A percentile compares a stretch with the other conserved stretches of the same genome.
phyloP scores from a whole-genome alignment of 2,888 invertebrate genomes.

The Lepetodrilus schrolli region DNA sequence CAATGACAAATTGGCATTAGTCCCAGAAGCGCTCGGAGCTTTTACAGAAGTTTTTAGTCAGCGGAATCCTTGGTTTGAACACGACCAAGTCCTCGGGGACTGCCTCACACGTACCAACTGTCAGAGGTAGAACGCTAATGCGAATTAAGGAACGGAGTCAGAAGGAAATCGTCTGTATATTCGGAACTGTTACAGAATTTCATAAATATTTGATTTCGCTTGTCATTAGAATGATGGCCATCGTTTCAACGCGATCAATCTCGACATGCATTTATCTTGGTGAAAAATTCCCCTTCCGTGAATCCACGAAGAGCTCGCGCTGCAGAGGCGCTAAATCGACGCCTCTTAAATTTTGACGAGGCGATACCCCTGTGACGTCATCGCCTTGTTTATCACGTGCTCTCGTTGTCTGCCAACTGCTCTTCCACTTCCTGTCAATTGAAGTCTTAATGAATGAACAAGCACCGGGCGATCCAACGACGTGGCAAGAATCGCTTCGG shows the following conservation, averaged over 20 bases:
- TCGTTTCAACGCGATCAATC: constrained; percentile 8
- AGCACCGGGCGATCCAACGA: background rate
- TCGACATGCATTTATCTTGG: constrained; percentile 23
- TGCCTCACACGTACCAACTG: background rate
- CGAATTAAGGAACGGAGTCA: constrained; percentile 13
- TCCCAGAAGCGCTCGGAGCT: constrained; percentile 17
- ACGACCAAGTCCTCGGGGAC: background rate
- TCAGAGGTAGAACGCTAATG: constrained; percentile 15
- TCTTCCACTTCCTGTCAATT: background rate
- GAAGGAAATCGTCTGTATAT: constrained; percentile 26
- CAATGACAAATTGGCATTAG: constrained; percentile 26
- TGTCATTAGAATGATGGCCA: constrained; percentile 15
- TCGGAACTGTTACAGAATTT: constrained; percentile 24
- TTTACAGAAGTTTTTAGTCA: constrained; percentile 10
- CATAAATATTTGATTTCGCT: constrained; percentile 22
- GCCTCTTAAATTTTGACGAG: background rate
- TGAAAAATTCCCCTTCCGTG: constrained; percentile 12
- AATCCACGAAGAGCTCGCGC: background rate
- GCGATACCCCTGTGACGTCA: background rate
- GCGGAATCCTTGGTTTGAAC: constrained; percentile 11
- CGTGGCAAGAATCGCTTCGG: constrained; percentile 16
- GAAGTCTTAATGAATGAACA: constrained; percentile 15
- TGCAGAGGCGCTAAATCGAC: background rate
- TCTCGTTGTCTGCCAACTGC: constrained; percentile 9
- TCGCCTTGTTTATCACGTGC: constrained; percentile 7